A percentile compares a stretch with the other conserved stretches of the same genome.
Conservation (phyloP, 2,797 vertebrate species). For the Rhinophrynus dorsalis region DNA sequence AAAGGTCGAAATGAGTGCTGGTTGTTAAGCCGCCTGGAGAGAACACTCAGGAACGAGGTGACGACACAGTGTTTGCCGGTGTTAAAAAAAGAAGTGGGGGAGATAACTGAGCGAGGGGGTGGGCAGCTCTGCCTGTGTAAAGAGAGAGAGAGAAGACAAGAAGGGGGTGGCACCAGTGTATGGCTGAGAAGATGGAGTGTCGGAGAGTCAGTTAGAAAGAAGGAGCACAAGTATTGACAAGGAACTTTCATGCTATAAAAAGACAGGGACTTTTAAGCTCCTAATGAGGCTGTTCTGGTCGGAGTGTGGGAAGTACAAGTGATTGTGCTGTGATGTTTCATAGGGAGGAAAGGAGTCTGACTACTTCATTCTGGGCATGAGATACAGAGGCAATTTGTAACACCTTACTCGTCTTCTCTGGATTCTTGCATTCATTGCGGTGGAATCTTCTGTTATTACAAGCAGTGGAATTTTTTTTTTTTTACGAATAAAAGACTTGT, state of each 20-base stretch:
- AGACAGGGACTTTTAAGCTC: constrained; percentile 13
- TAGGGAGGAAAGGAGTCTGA: not conserved
- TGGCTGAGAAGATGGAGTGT: constrained; percentile 19
- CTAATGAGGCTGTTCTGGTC: not conserved
- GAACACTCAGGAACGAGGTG: constrained; percentile 38
- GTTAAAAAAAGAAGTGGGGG: not conserved
- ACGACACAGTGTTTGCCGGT: constrained; percentile 22
- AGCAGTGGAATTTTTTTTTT: constrained; percentile 3
- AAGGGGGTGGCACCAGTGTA: constrained; percentile 18
- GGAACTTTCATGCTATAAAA: constrained; percentile 31
- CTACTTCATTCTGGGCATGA: not conserved
- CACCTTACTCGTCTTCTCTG: not conserved
- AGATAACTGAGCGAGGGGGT: constrained; percentile 10
- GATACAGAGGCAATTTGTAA: not conserved
- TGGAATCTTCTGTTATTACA: not conserved
- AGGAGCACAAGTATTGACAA: constrained; percentile 25
- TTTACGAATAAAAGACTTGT: not conserved
- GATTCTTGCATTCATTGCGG: not conserved
- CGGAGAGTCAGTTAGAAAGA: constrained; percentile 20
- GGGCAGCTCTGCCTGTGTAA: constrained; percentile 16
- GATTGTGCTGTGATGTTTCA: constrained; percentile 5
- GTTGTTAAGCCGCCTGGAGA: constrained; percentile 42
- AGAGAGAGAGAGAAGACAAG: not conserved
- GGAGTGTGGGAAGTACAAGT: constrained; percentile 12
- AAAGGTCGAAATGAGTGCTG: constrained; percentile 20